phyloP scores from a whole-genome alignment of 2,113 vertebrate genomes.

The Lycaon pictus region DNA sequence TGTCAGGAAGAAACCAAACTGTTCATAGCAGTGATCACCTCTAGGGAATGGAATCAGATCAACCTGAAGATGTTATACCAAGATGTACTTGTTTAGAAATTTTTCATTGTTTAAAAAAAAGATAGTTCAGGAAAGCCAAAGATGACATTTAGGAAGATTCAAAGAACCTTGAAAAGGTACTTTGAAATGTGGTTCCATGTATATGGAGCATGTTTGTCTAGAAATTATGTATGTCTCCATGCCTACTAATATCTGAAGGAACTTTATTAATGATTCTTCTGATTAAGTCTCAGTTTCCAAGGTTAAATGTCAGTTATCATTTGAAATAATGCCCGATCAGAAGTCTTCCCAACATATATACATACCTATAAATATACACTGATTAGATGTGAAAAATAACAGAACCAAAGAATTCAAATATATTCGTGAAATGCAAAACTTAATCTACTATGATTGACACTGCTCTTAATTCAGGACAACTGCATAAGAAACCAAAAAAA shows the following conservation, averaged over 20 bases:
- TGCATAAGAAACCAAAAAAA: conserved; percentile 52
- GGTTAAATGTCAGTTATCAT: neutral
- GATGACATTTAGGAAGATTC: neutral
- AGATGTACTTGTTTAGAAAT: neutral
- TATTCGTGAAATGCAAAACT: neutral
- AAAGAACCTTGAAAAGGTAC: neutral
- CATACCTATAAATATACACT: neutral
- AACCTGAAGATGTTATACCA: neutral
- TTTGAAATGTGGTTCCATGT: neutral
- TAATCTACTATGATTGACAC: neutral
- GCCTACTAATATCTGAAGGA: neutral
- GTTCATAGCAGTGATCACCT: neutral
- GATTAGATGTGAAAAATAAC: neutral
- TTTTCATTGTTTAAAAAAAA: neutral
- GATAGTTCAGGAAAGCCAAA: neutral
- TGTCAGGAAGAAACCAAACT: neutral
- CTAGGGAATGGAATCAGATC: neutral
- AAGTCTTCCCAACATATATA: neutral
- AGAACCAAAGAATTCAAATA: conserved; percentile 8
- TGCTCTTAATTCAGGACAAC: neutral
- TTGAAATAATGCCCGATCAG: neutral
- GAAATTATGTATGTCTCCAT: neutral
- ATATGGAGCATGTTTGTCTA: neutral
- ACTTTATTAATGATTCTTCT: conserved; percentile 41
- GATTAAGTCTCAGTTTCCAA: conserved; percentile 17